Base-by-base conservation (phyloP, 1,140 invertebrate genomes). In the Trachelipus rathkii region DNA sequence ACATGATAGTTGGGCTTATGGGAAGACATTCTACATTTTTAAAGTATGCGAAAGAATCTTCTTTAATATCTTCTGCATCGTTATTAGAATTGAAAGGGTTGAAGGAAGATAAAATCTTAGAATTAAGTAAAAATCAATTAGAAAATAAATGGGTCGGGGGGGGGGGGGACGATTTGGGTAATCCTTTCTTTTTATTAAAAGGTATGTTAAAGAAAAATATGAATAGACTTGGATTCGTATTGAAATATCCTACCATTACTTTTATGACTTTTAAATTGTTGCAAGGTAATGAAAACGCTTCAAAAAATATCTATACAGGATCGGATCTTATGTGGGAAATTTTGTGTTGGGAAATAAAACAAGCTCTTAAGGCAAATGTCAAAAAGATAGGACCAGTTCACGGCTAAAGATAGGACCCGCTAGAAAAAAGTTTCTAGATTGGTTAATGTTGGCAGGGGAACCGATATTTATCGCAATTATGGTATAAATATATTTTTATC, bases 291-390 rank as follows among this genome's bases (percentile, higher is more conserved):
- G 11, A 13, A 60, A 19, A 19, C 4, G 11, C 50, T 1, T 60
- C 19, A 15, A 60, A 60, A 19, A 60, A 60, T 60, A 60, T 60
- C 19, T 60, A 60, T 8, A 15, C 50, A 15, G 50, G 11, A 60
- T 60, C 50, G 19, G 50, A 60, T 60, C 19, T 60, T 15, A 60
- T 60, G 50, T 60, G 50, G 50, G 50, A 60, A 19, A 60, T 60
- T 8, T 60, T 60, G 50, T 13, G 11, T 19, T 60, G 11, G 50
- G 19, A 60, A 60, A 8, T 60, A 60, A 60, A 19, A 8, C 50
- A 60, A 8, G 8, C 11, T 60, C 19, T 60, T 13, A 60, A 60
- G 50, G 19, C 8, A 13, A 60, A 60, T 60, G 8, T 60, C 8
- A 60, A 60, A 60, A 60, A 60, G 19, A 60, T 60, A 4, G 50